Evolutionary conservation across 2,797 vertebrate species (phyloP).

Genomic region (Sebastes diploproa): DNA sequence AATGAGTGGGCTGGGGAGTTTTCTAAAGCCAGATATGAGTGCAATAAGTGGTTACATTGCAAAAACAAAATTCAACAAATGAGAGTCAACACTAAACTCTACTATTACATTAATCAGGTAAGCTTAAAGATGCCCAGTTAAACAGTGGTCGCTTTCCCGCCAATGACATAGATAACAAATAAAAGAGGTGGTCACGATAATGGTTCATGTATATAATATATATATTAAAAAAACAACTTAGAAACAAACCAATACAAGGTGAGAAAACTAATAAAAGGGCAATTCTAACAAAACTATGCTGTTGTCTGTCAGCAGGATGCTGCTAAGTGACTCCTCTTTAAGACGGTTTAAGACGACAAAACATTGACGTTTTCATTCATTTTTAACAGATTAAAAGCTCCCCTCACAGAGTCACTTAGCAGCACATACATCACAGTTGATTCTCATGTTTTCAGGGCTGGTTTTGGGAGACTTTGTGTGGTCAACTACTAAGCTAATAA

Average conservation of each 20-base stretch:
- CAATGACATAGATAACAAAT: constrained; percentile 47
- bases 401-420: accelerated
- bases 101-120: not conserved
- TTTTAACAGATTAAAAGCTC: not conserved
- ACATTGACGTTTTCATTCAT: constrained; percentile 22
- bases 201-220: accelerated
- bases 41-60: too few relatives aligned
- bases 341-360: not conserved
- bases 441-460: not conserved
- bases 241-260: accelerated
- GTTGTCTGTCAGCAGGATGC: constrained; percentile 19
- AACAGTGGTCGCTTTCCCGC: constrained; percentile 64
- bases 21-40: accelerated
- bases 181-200: not conserved
- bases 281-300: not conserved
- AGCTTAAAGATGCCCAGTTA: not conserved
- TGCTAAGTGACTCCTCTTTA: too few relatives aligned
- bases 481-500: not conserved
- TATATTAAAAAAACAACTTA: not conserved
- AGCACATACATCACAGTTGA: accelerated
- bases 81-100: too few relatives aligned
- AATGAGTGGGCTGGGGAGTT: accelerated
- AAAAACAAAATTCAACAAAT: not conserved
- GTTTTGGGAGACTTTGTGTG: not conserved
- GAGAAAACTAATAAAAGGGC: accelerated